phyloP scores from a whole-genome alignment of 2,888 invertebrate genomes.

The Elegia similella region DNA sequence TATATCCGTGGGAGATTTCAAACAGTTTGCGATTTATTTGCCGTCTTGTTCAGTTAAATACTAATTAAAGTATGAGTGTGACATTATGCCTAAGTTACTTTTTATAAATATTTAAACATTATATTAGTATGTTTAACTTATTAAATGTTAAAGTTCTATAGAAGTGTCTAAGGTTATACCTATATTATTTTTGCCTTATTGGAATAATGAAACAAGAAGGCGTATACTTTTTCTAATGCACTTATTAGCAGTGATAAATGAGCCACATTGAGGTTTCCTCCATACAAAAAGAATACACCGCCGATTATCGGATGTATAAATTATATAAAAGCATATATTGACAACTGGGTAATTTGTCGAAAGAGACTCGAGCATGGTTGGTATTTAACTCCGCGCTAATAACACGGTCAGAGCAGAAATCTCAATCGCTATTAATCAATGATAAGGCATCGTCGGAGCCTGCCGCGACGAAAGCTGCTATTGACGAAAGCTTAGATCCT shows the following conservation, averaged over 20 bases:
- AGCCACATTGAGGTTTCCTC: slow-evolving; percentile 3
- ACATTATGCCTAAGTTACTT: too few relatives aligned
- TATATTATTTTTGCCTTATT: too few relatives aligned
- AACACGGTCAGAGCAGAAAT: slow-evolving; percentile 71
- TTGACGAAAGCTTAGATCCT: slow-evolving; percentile 82
- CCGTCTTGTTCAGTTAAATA: too few relatives aligned
- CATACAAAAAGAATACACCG: slow-evolving; percentile 19
- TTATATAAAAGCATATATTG: slow-evolving; percentile 58
- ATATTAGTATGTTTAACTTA: neutral
- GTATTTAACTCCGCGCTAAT: slow-evolving; percentile 69
- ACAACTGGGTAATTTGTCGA: slow-evolving; percentile 69
- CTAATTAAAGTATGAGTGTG: too few relatives aligned
- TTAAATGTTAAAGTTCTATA: neutral
- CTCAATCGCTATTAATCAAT: slow-evolving; percentile 78
- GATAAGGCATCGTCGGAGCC: slow-evolving; percentile 68
- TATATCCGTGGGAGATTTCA: neutral
- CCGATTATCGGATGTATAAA: slow-evolving; percentile 36
- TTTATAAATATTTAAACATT: too few relatives aligned
- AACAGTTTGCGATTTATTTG: neutral
- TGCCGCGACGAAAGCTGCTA: slow-evolving; percentile 73
- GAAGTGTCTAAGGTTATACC: too few relatives aligned
- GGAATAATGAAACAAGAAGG: too few relatives aligned
- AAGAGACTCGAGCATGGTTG: slow-evolving; percentile 48
- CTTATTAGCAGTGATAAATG: neutral
- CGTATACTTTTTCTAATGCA: neutral